phyloP scores from a whole-genome alignment of 2,888 invertebrate species.

The Carterocephalus palaemon region DNA sequence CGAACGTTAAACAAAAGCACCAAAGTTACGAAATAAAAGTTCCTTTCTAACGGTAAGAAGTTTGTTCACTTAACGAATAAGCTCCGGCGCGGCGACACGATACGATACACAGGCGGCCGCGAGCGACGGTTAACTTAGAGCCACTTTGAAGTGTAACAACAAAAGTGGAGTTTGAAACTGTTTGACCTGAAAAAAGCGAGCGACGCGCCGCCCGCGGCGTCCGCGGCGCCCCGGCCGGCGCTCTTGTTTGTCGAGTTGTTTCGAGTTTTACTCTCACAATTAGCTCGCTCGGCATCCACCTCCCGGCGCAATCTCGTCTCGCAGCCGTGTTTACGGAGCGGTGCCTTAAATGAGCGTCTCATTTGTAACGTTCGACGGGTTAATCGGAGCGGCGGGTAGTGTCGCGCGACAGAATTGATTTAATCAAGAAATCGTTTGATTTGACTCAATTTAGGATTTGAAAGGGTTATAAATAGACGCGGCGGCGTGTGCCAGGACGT shows the following conservation, averaged over 20 bases:
- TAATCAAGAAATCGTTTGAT: conserved; percentile 20
- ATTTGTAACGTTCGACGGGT: conserved; percentile 15
- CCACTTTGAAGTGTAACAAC: conserved; percentile 52
- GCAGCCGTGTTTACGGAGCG: not conserved
- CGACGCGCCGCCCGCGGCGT: not conserved
- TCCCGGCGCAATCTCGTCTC: conserved; percentile 5
- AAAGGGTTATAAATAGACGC: conserved; percentile 16
- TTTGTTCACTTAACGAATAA: conserved; percentile 7
- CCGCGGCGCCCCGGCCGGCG: conserved; percentile 11
- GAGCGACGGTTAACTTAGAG: conserved; percentile 47
- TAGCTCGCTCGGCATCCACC: conserved; percentile 10
- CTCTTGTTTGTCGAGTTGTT: conserved; percentile 32
- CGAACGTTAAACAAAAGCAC: too few relatives aligned
- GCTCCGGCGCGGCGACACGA: conserved; percentile 28
- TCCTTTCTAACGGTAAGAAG: conserved; percentile 1
- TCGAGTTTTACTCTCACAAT: conserved; percentile 27
- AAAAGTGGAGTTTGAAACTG: conserved; percentile 48
- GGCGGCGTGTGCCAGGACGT: not conserved
- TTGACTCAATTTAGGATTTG: conserved; percentile 11
- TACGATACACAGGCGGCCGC: conserved; percentile 31
- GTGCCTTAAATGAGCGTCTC: conserved; percentile 21
- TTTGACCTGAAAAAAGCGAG: conserved; percentile 46
- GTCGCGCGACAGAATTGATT: conserved; percentile 19
- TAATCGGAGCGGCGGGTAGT: conserved; percentile 16
- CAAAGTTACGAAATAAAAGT: conserved; percentile 1